Evolutionary conservation across 1,140 invertebrate species (phyloP), one percentile per base, ranked within the genome.

Genomic region (Apis laboriosa): DNA sequence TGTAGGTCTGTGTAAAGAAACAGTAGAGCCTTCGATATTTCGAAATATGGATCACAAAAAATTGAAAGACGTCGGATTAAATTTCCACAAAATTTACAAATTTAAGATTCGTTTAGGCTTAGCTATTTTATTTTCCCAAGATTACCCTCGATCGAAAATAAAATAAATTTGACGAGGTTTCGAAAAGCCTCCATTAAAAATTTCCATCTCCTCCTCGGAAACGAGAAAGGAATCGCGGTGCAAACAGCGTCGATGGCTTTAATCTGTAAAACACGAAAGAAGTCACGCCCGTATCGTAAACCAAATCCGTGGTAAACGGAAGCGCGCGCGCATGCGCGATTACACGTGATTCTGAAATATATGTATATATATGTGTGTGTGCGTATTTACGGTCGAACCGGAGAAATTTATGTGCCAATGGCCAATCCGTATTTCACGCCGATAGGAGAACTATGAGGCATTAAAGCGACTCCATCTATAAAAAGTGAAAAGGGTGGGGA

Each of bases 231-330:
- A 24, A 34, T 28, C 71, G 53, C 24, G 17, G 28, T 0, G 53
- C 53, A n/a, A 72, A 55, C 49, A 72, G 9, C 24, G n/a, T 12
- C 12, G 66, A 53, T n/a, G 12, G 24, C 19, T 75, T 75, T 49
- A 58, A 75, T 75, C 73, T 21, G 73, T 21, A 61, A 75, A 63
- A 75, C 56, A 63, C 7, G 28, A 34, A 34, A 75, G 21, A 49
- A 63, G 56, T 63, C 73, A 60, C 73, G 73, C 73, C 56, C 43
- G 58, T 51, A 49, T 75, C 73, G 60, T 61, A 75, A 63, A 63
- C 73, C 49, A n/a, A 53, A 49, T 56, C n/a, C 71, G 21, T 9
- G 51, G 24, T 34, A 15, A 72, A 55, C 24, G 15, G 53, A 49
- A 34, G 56, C 9, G 24, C 34, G 24, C n/a, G n/a, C 49, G 28